Conservation (phyloP, 53 echinoderm and acorn worm species). For the Antedon mediterranea region DNA sequence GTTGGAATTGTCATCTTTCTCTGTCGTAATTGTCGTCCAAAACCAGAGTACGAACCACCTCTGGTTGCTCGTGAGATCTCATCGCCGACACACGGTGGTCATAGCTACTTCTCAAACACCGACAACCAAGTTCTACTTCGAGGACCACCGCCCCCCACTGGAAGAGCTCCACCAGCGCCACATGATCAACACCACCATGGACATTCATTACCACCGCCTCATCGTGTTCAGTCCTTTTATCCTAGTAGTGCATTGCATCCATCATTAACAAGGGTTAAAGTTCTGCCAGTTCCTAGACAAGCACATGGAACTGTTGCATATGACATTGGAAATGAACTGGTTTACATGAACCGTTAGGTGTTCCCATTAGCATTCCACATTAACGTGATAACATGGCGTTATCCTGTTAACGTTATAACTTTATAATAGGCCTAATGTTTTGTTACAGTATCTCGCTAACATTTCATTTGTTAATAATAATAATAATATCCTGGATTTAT, state of each 20-base stretch:
- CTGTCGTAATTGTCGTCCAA: not conserved
- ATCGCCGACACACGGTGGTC: not conserved
- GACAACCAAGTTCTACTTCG: not conserved
- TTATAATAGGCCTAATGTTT: too few species aligned
- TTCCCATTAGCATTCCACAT: too few species aligned
- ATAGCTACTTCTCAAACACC: not conserved
- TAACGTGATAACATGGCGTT: too few species aligned
- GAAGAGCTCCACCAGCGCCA: not conserved
- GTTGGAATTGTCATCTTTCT: not conserved
- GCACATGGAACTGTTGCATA: not conserved
- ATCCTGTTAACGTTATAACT: too few species aligned
- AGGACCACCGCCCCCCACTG: not conserved
- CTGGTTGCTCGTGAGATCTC: not conserved
- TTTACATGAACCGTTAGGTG: not conserved
- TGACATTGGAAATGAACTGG: not conserved
- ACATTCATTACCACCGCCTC: not conserved
- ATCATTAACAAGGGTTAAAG: not conserved
- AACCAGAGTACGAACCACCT: not conserved
- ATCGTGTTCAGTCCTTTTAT: not conserved
- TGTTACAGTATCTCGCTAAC: too few species aligned
- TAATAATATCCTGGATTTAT: too few species aligned
- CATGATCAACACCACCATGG: not conserved
- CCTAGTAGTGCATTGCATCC: not conserved
- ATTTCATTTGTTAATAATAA: too few species aligned
- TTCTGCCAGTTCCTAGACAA: not conserved